These are phyloP conservation scores for Microtus californicus DNA, from an alignment of 2,797 vertebrate genomes.

Conservation along the genomic window DNA sequence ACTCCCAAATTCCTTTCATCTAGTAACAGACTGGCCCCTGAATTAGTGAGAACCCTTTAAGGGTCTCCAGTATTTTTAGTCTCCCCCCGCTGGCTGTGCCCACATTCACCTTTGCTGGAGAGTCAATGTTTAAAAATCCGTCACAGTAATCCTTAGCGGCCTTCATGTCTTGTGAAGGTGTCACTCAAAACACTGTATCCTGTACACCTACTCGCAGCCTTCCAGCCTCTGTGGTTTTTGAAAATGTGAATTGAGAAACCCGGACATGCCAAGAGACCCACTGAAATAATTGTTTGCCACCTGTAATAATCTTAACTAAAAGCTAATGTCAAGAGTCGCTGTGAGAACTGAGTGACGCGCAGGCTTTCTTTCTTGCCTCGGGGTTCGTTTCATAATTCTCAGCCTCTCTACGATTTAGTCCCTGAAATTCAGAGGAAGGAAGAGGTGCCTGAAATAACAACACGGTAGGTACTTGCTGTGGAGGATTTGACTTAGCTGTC, in stretches of 20 bases:
- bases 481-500: neutral
- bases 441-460: neutral
- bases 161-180: rapidly evolving
- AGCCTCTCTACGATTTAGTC: neutral
- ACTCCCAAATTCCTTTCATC: neutral
- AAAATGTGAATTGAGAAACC: neutral
- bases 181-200: neutral
- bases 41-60: neutral
- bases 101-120: neutral
- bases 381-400: neutral
- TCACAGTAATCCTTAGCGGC: neutral
- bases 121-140: constrained; percentile 25
- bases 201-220: constrained; percentile 25
- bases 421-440: constrained; percentile 37
- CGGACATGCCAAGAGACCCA: neutral
- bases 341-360: neutral
- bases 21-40: neutral
- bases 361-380: neutral
- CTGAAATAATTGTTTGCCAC: neutral
- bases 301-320: neutral
- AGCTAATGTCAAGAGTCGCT: neutral
- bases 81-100: neutral
- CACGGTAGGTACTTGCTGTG: neutral
- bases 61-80: neutral
- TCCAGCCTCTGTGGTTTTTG: neutral